Conservation (phyloP, 2,113 vertebrate species). For the Helogale parvula region DNA sequence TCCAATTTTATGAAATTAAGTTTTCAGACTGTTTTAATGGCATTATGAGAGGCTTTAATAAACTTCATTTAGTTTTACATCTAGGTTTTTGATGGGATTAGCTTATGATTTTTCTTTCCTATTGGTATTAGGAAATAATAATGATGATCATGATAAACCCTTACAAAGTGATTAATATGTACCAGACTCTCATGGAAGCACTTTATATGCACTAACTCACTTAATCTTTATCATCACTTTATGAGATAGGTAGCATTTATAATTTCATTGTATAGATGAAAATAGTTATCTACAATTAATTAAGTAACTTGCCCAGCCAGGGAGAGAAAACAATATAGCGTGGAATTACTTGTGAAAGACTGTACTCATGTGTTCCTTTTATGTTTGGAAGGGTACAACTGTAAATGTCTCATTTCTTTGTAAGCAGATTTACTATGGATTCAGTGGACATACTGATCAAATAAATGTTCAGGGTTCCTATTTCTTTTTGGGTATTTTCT, state of each 20-base stretch:
- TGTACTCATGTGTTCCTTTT: neutral
- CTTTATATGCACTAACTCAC: neutral
- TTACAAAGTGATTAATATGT: neutral
- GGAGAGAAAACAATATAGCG: neutral
- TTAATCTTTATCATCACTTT: neutral
- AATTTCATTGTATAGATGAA: neutral
- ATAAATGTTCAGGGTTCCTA: neutral
- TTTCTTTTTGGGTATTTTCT: neutral
- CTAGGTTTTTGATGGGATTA: neutral
- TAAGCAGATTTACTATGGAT: neutral
- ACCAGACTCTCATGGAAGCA: neutral
- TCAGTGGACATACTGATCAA: neutral
- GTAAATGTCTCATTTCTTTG: neutral
- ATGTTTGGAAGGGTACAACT: neutral
- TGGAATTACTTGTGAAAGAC: neutral
- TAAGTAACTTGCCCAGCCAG: neutral
- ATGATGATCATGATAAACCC: neutral
- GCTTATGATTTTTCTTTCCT: neutral
- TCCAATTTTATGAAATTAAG: neutral
- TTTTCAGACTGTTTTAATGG: neutral
- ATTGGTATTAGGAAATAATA: neutral
- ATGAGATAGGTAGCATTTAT: neutral
- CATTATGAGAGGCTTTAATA: neutral
- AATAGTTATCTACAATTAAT: neutral
- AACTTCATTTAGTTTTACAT: neutral